A percentile compares a stretch with the other conserved stretches of the same genome.
phyloP scores from a whole-genome alignment of 1,140 invertebrate species.

The Megathymus violae region DNA sequence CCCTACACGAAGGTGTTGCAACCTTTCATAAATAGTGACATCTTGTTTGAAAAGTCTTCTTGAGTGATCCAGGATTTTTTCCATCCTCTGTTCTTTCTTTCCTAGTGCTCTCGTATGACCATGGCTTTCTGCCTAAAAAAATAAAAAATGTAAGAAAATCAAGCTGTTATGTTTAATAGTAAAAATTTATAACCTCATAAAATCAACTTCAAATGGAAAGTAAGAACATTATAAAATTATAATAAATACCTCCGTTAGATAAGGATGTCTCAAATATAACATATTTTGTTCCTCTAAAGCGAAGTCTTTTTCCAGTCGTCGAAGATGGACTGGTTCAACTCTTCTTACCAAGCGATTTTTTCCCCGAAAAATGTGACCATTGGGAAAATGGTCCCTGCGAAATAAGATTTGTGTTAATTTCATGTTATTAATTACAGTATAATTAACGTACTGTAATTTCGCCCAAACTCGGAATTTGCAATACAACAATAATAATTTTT shows the following conservation, averaged over 20 bases:
- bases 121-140: slow-evolving; percentile 67
- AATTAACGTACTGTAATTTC: too few relatives aligned
- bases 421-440: slow-evolving; percentile 45
- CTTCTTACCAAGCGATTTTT: slow-evolving; percentile 70
- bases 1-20: slow-evolving; percentile 62
- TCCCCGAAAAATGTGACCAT: slow-evolving; percentile 74
- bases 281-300: slow-evolving; percentile 76
- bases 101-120: slow-evolving; percentile 71
- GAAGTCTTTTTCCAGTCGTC: slow-evolving; percentile 52
- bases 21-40: slow-evolving; percentile 71
- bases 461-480: too few relatives aligned
- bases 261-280: slow-evolving; percentile 73
- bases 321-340: slow-evolving; percentile 67
- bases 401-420: slow-evolving; percentile 62
- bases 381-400: slow-evolving; percentile 68
- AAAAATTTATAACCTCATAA: not conserved
- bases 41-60: slow-evolving; percentile 69
- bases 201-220: not conserved
- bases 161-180: not conserved
- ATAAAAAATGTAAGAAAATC: slow-evolving; percentile 3
- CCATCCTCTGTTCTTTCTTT: slow-evolving; percentile 52
- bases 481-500: too few relatives aligned
- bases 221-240: slow-evolving; percentile 4
- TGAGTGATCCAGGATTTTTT: slow-evolving; percentile 41
- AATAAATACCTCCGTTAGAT: slow-evolving; percentile 64